Percentiles rank a stretch among this genome's conserved stretches.
These are phyloP conservation scores for Cryptomyrus ogoouensis DNA, from an alignment of 2,113 vertebrate genomes.

Conservation along the genomic window DNA sequence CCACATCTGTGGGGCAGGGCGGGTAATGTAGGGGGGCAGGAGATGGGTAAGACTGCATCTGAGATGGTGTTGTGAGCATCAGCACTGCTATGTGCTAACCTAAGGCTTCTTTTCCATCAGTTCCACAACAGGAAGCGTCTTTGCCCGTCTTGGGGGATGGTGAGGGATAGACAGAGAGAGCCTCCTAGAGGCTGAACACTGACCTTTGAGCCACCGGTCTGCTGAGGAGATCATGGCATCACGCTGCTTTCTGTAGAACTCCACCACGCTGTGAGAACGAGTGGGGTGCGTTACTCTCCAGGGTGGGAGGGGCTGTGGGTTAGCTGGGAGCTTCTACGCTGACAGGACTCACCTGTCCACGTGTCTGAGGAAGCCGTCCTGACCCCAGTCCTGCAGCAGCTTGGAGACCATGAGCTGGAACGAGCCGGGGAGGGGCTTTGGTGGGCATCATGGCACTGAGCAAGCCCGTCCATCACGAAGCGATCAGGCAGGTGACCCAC, in stretches of 20 bases:
- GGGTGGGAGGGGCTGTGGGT: not conserved
- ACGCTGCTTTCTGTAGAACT: slow-evolving; percentile 80
- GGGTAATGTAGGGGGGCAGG: not conserved
- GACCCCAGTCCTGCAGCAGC: slow-evolving; percentile 80
- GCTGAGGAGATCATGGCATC: slow-evolving; percentile 79
- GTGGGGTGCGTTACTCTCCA: not conserved
- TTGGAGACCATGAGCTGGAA: slow-evolving; percentile 76
- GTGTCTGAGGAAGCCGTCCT: slow-evolving; percentile 81
- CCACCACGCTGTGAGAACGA: slow-evolving; percentile 63
- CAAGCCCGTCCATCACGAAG: not conserved
- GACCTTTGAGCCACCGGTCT: slow-evolving; percentile 87
- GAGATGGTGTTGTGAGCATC: not conserved
- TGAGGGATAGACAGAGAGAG: not conserved
- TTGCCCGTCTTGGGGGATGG: not conserved
- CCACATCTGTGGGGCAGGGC: slow-evolving; percentile 59
- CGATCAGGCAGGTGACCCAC: not conserved
- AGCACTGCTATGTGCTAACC: not conserved
- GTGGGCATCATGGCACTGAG: not conserved
- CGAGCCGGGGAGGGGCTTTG: not conserved
- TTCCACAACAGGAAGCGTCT: not conserved
- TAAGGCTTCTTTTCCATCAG: not conserved
- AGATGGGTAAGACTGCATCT: not conserved
- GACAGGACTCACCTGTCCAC: slow-evolving; percentile 64
- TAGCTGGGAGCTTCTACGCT: not conserved
- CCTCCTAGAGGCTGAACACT: slow-evolving; percentile 26